Evolutionary conservation across 1,140 invertebrate genomes (phyloP).

Genomic region (Drosophila triauraria): DNA sequence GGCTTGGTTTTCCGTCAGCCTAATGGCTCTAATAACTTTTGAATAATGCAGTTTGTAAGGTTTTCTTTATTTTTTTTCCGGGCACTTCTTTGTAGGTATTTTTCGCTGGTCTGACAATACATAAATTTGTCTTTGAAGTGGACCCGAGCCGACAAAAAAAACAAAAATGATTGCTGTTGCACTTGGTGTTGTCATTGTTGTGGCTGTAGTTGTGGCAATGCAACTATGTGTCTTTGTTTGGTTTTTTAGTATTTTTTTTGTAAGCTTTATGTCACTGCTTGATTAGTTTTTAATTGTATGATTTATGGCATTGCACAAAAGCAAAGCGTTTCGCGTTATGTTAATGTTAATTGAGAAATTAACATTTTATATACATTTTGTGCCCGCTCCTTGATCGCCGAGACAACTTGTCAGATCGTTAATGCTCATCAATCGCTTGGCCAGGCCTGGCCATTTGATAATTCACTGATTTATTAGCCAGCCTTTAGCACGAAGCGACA

Average conservation of each 20-base stretch:
- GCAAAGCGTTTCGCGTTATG: conserved; percentile 59
- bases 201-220: conserved; percentile 40
- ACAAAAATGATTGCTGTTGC: conserved; percentile 43
- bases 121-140: conserved; percentile 82
- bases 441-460: conserved; percentile 63
- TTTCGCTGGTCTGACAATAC: conserved; percentile 71
- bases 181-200: conserved; percentile 25
- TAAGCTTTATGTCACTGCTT: conserved; percentile 76
- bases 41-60: conserved; percentile 67
- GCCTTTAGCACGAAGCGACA: conserved; percentile 72
- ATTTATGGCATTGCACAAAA: conserved; percentile 80
- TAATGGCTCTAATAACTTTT: conserved; percentile 74
- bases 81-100: conserved; percentile 47
- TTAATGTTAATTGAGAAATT: conserved; percentile 81
- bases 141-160: conserved; percentile 52
- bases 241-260: conserved; percentile 37
- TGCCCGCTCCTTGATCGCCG: conserved; percentile 15
- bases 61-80: conserved; percentile 22
- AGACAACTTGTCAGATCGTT: conserved; percentile 56
- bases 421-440: conserved; percentile 74
- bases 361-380: conserved; percentile 59
- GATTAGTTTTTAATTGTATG: conserved; percentile 83
- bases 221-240: conserved; percentile 38
- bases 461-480: conserved; percentile 76
- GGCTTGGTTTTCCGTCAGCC: conserved; percentile 50